Conservation (phyloP, 2,113 vertebrate species). For the Dipodomys spectabilis region DNA sequence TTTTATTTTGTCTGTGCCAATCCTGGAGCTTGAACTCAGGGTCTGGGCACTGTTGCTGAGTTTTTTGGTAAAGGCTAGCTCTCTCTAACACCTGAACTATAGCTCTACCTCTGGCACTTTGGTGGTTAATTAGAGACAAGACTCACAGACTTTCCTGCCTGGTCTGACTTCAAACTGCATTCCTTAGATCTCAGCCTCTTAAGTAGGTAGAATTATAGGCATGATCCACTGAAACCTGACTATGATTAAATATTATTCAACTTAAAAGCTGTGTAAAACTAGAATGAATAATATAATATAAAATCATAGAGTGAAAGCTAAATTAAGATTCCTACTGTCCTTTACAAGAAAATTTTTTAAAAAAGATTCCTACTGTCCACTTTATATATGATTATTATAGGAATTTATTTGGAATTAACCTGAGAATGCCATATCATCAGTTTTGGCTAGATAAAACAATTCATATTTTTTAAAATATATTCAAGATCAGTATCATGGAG, state of each 20-base stretch:
- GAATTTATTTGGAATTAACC: neutral
- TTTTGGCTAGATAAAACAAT: neutral
- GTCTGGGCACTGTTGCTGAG: no score
- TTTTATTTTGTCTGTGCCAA: neutral
- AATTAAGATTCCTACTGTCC: constrained; percentile 51
- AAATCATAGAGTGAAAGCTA: neutral
- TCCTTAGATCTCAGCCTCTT: no score
- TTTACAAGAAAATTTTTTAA: no score
- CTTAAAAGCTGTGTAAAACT: neutral
- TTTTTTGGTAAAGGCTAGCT: no score
- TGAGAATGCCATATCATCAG: neutral
- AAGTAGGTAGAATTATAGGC: no score
- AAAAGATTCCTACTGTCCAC: no score
- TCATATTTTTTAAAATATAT: neutral
- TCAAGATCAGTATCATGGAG: neutral
- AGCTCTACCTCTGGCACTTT: no score
- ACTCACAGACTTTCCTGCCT: no score
- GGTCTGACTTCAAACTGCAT: no score
- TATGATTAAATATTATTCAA: no score
- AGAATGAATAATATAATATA: neutral
- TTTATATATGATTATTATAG: neutral
- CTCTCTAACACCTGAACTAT: no score
- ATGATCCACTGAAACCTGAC: no score
- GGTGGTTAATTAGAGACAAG: neutral
- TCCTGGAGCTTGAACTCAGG: neutral